Conservation (phyloP, 1,140 invertebrate species). For the Chionoecetes opilio region DNA sequence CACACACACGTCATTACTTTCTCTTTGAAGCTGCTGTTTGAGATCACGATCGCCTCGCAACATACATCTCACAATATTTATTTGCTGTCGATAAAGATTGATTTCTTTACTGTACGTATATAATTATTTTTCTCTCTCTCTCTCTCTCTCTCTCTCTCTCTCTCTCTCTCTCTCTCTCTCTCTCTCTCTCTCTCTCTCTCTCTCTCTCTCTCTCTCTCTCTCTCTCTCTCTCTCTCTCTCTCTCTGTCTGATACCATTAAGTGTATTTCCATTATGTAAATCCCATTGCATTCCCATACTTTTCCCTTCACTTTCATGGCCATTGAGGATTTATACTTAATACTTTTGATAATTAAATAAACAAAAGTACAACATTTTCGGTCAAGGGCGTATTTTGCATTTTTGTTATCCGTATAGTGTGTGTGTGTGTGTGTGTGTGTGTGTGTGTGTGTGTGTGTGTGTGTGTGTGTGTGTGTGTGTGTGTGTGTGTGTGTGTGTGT, state of each 20-base stretch:
- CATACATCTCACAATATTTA: not conserved
- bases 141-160: slow-evolving; percentile 7
- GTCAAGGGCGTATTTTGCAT: not conserved
- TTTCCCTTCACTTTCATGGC: slow-evolving; percentile 25
- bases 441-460: slow-evolving; percentile 6
- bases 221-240: too few species aligned
- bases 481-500: slow-evolving; percentile 18
- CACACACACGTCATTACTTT: slow-evolving; percentile 22
- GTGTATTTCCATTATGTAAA: not conserved
- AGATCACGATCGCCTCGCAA: not conserved
- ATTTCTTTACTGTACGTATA: not conserved
- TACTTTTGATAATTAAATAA: not conserved
- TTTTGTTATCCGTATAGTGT: not conserved
- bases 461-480: slow-evolving; percentile 18
- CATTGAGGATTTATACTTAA: not conserved
- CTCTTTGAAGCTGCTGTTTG: not conserved
- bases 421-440: too few species aligned
- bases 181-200: too few species aligned
- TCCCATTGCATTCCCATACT: not conserved
- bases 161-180: too few species aligned
- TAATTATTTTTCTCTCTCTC: not conserved
- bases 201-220: too few species aligned
- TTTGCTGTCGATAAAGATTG: not conserved
- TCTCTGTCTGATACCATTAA: too few species aligned
- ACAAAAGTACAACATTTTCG: slow-evolving; percentile 5